Evolutionary conservation across 1,140 invertebrate genomes (phyloP).

Genomic region (Pogonomyrmex barbatus): DNA sequence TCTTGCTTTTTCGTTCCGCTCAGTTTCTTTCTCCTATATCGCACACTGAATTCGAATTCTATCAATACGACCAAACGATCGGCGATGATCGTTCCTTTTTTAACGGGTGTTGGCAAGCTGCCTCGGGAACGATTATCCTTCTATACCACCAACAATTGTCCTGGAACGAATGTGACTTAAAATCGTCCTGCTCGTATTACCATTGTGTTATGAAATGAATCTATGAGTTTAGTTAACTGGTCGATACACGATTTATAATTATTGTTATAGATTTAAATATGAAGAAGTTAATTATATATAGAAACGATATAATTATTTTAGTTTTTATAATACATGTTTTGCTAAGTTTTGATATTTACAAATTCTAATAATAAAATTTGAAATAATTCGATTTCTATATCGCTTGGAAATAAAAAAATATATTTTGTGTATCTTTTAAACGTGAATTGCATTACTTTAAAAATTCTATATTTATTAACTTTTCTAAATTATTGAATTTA

Average conservation of each 20-base stretch:
- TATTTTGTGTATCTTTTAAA: neutral
- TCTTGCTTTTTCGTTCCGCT: neutral
- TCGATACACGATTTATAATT: slow-evolving; percentile 8
- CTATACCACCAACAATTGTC: slow-evolving; percentile 16
- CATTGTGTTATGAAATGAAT: slow-evolving; percentile 20
- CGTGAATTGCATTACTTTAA: neutral
- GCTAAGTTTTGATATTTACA: neutral
- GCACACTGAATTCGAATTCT: neutral
- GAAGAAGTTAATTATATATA: slow-evolving; percentile 13
- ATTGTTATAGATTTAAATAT: slow-evolving; percentile 15
- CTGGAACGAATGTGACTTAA: slow-evolving; percentile 51
- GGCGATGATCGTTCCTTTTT: slow-evolving; percentile 60
- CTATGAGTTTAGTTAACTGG: neutral
- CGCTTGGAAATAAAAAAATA: neutral
- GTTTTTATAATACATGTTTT: neutral
- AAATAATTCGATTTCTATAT: neutral
- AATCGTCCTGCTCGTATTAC: slow-evolving; percentile 30
- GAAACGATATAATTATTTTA: neutral
- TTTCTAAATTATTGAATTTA: neutral
- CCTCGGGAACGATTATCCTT: slow-evolving; percentile 32
- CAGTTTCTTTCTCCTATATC: neutral
- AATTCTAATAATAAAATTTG: neutral
- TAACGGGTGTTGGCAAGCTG: slow-evolving; percentile 62
- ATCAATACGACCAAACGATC: slow-evolving; percentile 6
- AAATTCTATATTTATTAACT: neutral